phyloP scores from a whole-genome alignment of 2,888 invertebrate species.

The Anarsia innoxiella region DNA sequence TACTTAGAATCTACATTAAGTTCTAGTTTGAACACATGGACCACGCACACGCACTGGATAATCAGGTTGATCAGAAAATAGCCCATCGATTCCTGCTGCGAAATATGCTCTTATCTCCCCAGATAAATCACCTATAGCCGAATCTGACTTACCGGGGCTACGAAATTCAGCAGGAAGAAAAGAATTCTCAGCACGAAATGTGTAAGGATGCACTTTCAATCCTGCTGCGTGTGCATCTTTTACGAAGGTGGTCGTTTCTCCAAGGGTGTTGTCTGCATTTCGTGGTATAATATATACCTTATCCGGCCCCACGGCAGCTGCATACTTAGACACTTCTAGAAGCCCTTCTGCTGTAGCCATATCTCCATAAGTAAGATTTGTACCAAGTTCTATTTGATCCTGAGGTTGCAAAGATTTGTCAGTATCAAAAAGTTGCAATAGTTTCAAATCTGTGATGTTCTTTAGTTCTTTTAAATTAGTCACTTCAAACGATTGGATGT shows the following conservation, averaged over 20 bases:
- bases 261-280: slow-evolving; percentile 37
- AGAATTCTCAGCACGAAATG: slow-evolving; percentile 57
- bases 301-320: slow-evolving; percentile 57
- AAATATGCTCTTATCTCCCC: slow-evolving; percentile 51
- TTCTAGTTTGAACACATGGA: slow-evolving; percentile 19
- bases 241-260: slow-evolving; percentile 46
- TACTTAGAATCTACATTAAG: too few species aligned
- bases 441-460: slow-evolving; percentile 42
- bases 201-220: slow-evolving; percentile 59
- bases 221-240: slow-evolving; percentile 49
- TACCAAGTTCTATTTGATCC: slow-evolving; percentile 41
- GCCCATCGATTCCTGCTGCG: slow-evolving; percentile 54
- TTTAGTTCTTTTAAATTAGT: slow-evolving; percentile 53
- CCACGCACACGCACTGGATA: slow-evolving; percentile 34
- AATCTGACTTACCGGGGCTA: slow-evolving; percentile 26
- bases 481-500: slow-evolving; percentile 64
- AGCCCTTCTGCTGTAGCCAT: slow-evolving; percentile 58
- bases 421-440: slow-evolving; percentile 44
- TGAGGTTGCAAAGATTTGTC: slow-evolving; percentile 34
- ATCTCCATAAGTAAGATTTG: slow-evolving; percentile 44
- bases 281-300: slow-evolving; percentile 58
- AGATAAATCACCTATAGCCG: slow-evolving; percentile 39
- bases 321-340: slow-evolving; percentile 49
- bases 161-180: slow-evolving; percentile 52
- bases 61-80: slow-evolving; percentile 64